These are phyloP conservation scores for Chironomus tepperi DNA, from an alignment of 1,140 invertebrate genomes.

Conservation along the genomic window DNA sequence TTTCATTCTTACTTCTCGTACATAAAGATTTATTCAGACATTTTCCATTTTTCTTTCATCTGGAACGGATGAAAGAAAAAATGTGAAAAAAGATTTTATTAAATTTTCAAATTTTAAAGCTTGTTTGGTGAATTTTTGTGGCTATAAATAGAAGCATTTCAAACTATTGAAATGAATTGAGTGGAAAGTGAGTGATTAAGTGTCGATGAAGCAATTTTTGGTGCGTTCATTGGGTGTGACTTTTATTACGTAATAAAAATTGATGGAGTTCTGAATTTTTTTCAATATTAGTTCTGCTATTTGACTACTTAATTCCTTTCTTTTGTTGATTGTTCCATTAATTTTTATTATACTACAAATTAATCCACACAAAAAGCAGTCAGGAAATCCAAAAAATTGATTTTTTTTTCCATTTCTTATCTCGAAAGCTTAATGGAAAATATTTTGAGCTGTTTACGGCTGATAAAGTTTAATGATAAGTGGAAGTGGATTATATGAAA, in stretches of 20 bases:
- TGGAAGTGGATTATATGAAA: conserved; percentile 32
- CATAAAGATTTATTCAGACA: neutral
- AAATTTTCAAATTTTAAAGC: neutral
- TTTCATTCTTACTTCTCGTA: neutral
- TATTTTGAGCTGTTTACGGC: neutral
- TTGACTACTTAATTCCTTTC: neutral
- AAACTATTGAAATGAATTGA: neutral
- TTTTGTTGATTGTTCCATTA: neutral
- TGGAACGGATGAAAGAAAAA: conserved; percentile 19
- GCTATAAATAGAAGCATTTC: conserved; percentile 3
- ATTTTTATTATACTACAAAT: neutral
- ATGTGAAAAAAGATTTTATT: neutral
- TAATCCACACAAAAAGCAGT: neutral
- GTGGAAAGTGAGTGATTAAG: conserved; percentile 27
- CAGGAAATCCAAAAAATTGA: neutral
- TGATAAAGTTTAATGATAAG: conserved; percentile 28
- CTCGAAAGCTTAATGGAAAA: neutral
- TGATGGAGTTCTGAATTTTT: neutral
- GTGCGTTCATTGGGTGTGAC: neutral
- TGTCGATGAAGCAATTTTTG: neutral
- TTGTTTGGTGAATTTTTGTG: neutral
- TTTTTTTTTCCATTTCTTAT: neutral
- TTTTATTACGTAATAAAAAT: conserved; percentile 22
- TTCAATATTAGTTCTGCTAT: neutral
- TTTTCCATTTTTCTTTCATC: conserved; percentile 24